Percentiles rank a stretch among this genome's conserved stretches.
phyloP scores from a whole-genome alignment of 2,888 invertebrate species.

The Sipha maydis region DNA sequence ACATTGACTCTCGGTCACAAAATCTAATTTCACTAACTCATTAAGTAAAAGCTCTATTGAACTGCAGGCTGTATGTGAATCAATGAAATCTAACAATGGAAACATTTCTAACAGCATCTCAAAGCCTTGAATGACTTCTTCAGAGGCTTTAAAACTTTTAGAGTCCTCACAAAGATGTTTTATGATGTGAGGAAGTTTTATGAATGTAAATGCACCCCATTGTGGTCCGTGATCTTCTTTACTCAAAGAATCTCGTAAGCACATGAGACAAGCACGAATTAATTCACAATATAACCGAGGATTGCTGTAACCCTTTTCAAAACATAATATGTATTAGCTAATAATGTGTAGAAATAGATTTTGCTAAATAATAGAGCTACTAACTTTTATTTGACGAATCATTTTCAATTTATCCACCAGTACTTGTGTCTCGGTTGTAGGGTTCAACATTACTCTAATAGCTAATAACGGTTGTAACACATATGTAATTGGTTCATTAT shows the following conservation, averaged over 20 bases:
- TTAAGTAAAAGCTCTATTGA: constrained; percentile 85
- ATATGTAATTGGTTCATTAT: constrained; percentile 71
- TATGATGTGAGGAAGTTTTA: constrained; percentile 87
- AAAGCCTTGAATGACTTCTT: constrained; percentile 84
- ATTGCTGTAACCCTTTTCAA: constrained; percentile 71
- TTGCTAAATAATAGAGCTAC: constrained; percentile 12
- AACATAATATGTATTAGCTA: constrained; percentile 26
- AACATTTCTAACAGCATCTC: constrained; percentile 86
- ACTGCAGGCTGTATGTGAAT: constrained; percentile 88
- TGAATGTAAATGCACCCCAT: constrained; percentile 93
- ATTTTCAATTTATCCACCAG: constrained; percentile 85
- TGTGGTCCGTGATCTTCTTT: constrained; percentile 83
- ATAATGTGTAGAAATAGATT: background rate
- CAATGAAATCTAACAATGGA: constrained; percentile 87
- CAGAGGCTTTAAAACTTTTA: constrained; percentile 64
- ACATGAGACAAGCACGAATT: constrained; percentile 87
- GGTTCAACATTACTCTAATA: constrained; percentile 85
- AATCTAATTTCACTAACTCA: constrained; percentile 81
- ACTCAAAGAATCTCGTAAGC: constrained; percentile 86
- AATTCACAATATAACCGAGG: constrained; percentile 88
- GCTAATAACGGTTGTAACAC: constrained; percentile 84
- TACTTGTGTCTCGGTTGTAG: constrained; percentile 83
- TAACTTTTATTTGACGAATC: constrained; percentile 83
- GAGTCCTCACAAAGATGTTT: constrained; percentile 67
- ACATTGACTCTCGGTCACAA: constrained; percentile 80